phyloP scores from a whole-genome alignment of 2,888 invertebrate genomes.

The Apamea monoglypha region DNA sequence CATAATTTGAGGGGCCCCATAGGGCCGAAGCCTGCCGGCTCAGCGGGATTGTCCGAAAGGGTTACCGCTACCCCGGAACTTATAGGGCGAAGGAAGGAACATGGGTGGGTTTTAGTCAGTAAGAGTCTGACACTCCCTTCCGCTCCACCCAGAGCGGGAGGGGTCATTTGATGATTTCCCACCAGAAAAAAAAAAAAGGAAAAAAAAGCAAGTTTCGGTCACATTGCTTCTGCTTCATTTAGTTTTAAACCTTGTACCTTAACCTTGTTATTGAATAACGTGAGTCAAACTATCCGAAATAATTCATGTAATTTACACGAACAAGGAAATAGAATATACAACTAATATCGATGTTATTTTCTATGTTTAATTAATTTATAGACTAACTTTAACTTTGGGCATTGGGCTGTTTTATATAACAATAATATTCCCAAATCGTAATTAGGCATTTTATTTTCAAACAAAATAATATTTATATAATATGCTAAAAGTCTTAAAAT shows the following conservation, averaged over 20 bases:
- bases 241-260: not conserved
- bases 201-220: not conserved
- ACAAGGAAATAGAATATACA: not conserved
- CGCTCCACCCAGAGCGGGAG: too few species aligned
- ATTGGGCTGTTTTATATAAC: not conserved
- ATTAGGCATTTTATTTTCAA: not conserved
- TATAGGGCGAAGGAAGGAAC: too few species aligned
- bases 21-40: too few species aligned
- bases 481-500: not conserved
- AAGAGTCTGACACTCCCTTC: too few species aligned
- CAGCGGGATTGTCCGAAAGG: too few species aligned
- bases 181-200: too few species aligned
- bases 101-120: too few species aligned
- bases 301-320: constrained; percentile 4
- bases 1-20: too few species aligned
- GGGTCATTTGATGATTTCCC: too few species aligned
- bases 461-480: not conserved
- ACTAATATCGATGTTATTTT: not conserved
- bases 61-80: too few species aligned
- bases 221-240: constrained; percentile 13
- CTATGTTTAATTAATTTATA: not conserved
- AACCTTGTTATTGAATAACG: constrained; percentile 11
- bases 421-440: not conserved
- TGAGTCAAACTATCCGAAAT: not conserved
- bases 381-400: not conserved